Evolutionary conservation across 2,888 invertebrate genomes (phyloP).

Genomic region (Callosobruchus maculatus): DNA sequence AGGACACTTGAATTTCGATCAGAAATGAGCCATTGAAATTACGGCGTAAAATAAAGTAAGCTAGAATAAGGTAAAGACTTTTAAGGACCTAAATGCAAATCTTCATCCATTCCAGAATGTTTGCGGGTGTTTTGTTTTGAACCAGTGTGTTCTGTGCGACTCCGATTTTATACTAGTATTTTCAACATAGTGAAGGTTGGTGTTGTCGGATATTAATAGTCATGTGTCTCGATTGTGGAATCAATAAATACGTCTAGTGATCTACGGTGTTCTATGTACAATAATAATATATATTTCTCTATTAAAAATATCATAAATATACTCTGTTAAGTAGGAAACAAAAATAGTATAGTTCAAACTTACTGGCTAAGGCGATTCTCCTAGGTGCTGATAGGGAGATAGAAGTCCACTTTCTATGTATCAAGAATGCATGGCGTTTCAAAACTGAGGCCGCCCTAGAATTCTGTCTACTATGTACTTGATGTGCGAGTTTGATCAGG

Average conservation of each 20-base stretch:
- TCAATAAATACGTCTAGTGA: slow-evolving; percentile 26
- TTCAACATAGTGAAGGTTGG: not conserved
- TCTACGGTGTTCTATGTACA: slow-evolving; percentile 41
- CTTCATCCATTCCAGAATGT: too few species aligned
- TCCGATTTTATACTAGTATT: not conserved
- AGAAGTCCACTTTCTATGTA: slow-evolving; percentile 11
- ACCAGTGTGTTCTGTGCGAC: not conserved
- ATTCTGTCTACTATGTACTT: not conserved
- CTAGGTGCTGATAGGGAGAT: slow-evolving; percentile 43
- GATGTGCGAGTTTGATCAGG: not conserved
- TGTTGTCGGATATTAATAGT: not conserved
- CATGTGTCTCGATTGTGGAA: not conserved
- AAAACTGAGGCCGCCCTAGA: not conserved
- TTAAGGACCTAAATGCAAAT: too few species aligned
- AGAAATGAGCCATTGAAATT: too few species aligned
- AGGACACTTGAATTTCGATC: too few species aligned
- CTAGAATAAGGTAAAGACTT: too few species aligned
- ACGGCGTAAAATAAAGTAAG: too few species aligned
- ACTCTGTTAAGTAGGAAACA: slow-evolving; percentile 60
- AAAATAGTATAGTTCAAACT: slow-evolving; percentile 58
- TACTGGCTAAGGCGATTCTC: slow-evolving; percentile 49
- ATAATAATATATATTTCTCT: slow-evolving; percentile 52
- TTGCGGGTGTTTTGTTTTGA: too few species aligned
- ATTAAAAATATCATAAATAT: slow-evolving; percentile 58
- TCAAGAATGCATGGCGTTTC: not conserved